Evolutionary conservation across 2,113 vertebrate species (phyloP).

Genomic region (Acanthisitta chloris): DNA sequence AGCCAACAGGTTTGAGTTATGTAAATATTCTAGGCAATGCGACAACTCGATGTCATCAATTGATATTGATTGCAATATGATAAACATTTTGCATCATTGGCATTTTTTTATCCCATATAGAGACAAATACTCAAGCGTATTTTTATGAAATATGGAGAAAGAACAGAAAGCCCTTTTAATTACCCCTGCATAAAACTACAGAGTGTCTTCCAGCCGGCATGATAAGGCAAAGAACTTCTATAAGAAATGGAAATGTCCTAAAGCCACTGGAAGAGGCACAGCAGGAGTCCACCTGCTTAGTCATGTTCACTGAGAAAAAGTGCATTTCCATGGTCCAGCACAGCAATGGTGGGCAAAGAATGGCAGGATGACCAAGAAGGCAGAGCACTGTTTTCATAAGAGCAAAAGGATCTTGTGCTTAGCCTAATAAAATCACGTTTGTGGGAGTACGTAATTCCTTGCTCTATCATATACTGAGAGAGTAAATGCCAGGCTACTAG

Average conservation of each 20-base stretch:
- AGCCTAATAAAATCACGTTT: not conserved
- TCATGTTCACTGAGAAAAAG: not conserved
- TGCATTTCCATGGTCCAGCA: not conserved
- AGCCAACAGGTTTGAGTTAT: not conserved
- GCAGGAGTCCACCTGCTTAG: not conserved
- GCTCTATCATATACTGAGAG: not conserved
- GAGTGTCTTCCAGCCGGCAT: not conserved
- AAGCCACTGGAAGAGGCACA: not conserved
- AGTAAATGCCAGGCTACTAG: not conserved
- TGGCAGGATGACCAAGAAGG: not conserved
- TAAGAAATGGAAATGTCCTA: not conserved
- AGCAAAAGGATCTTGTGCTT: not conserved
- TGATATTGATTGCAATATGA: too few species aligned
- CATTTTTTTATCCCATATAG: not conserved
- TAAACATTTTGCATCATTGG: not conserved
- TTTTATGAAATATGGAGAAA: not conserved
- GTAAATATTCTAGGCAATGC: too few species aligned
- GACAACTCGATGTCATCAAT: too few species aligned
- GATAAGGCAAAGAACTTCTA: not conserved
- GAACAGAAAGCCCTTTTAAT: not conserved
- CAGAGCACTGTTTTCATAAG: not conserved
- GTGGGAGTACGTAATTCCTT: not conserved
- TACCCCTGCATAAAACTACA: not conserved
- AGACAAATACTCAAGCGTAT: not conserved
- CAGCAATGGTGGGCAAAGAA: not conserved